Conservation (phyloP, 30 jellyfish, hydroid and myxozoan species). For the Pseudorhiza aurosa region DNA sequence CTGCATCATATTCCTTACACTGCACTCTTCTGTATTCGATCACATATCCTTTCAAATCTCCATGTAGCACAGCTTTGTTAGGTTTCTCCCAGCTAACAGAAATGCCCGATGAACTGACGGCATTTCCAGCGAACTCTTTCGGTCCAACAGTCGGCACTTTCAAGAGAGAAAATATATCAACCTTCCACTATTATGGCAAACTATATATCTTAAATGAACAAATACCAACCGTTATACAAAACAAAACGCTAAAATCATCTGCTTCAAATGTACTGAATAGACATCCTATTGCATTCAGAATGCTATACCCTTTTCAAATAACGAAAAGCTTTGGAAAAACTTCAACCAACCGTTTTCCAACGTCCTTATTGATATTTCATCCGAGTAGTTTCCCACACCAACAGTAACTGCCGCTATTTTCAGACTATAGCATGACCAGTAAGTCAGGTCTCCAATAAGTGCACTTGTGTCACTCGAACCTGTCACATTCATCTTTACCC, state of each 20-base stretch:
- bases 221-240: too few species aligned
- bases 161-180: neutral
- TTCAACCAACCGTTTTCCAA: neutral
- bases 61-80: neutral
- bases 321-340: neutral
- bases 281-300: neutral
- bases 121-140: neutral
- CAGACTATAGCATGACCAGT: constrained; percentile 20
- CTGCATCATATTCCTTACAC: neutral
- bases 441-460: neutral
- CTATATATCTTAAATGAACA: too few species aligned
- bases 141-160: constrained; percentile 22
- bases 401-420: constrained; percentile 12
- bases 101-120: constrained; percentile 3
- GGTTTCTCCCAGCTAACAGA: neutral
- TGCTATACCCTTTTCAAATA: too few species aligned
- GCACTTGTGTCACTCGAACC: neutral
- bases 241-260: too few species aligned
- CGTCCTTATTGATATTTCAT: neutral
- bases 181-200: too few species aligned
- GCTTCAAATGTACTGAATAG: neutral
- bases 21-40: neutral
- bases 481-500: neutral
- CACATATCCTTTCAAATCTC: neutral
- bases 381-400: neutral